phyloP scores from a whole-genome alignment of 2,888 invertebrate genomes.

The Tiliacea aurago region DNA sequence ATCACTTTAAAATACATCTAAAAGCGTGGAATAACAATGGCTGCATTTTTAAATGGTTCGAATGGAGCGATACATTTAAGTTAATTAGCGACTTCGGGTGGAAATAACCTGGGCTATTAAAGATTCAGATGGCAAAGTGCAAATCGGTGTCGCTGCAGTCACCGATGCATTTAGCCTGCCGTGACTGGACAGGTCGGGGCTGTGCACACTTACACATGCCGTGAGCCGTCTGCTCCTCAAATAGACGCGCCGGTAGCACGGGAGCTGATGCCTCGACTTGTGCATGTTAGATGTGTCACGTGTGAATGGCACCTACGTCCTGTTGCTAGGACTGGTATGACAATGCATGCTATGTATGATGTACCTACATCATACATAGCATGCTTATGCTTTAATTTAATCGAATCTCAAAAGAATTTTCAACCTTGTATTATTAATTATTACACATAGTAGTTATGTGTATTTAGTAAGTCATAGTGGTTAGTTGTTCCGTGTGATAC shows the following conservation, averaged over 20 bases:
- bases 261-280: constrained; percentile 59
- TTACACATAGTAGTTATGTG: too few species aligned
- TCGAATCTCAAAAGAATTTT: too few species aligned
- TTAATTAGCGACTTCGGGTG: constrained; percentile 82
- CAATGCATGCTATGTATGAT: too few species aligned
- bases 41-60: constrained; percentile 62
- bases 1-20: constrained; percentile 50
- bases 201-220: constrained; percentile 68
- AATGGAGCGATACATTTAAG: constrained; percentile 68
- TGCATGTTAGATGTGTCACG: constrained; percentile 6
- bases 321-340: not conserved
- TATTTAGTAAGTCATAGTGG: too few species aligned
- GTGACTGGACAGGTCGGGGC: constrained; percentile 75
- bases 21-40: constrained; percentile 49
- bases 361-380: too few species aligned
- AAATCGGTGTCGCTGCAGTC: constrained; percentile 86
- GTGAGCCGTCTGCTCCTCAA: constrained; percentile 76
- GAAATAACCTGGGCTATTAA: constrained; percentile 85
- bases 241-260: constrained; percentile 75
- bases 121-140: constrained; percentile 87
- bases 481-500: too few species aligned
- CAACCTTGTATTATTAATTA: too few species aligned
- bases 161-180: constrained; percentile 83
- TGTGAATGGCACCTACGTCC: not conserved
- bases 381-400: too few species aligned